Conservation (phyloP, 2,113 vertebrate species). For the Petrocephalus zakoni region DNA sequence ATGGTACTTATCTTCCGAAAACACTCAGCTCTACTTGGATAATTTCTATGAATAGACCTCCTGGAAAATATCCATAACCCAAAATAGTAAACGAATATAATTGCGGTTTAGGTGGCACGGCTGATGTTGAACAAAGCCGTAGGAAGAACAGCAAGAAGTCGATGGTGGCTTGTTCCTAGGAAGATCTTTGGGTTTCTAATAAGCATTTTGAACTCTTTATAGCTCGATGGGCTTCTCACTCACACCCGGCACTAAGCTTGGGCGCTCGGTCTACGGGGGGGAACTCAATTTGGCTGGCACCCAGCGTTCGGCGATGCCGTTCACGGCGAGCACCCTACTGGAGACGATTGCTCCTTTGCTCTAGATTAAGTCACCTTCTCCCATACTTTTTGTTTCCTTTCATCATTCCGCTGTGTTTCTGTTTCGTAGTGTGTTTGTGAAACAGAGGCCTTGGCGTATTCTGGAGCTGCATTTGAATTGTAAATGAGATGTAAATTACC, state of each 20-base stretch:
- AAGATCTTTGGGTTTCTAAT: neutral
- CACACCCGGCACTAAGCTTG: constrained; percentile 17
- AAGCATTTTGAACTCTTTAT: neutral
- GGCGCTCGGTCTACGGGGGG: neutral
- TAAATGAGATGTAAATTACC: constrained; percentile 50
- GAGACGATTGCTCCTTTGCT: constrained; percentile 19
- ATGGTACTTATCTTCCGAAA: neutral
- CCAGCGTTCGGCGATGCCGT: neutral
- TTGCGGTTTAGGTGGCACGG: neutral
- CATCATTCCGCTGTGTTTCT: constrained; percentile 29
- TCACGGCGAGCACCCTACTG: constrained; percentile 17
- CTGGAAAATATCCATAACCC: neutral
- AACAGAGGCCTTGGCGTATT: constrained; percentile 32
- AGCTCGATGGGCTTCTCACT: neutral
- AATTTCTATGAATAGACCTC: neutral
- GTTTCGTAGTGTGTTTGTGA: constrained; percentile 22
- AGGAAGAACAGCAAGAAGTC: neutral
- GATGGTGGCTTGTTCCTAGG: neutral
- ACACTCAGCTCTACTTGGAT: neutral
- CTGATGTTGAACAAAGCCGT: neutral
- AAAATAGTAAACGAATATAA: neutral
- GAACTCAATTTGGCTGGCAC: constrained; percentile 12
- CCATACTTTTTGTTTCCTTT: constrained; percentile 27
- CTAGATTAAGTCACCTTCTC: constrained; percentile 16
- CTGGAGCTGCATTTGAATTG: constrained; percentile 41